A percentile compares a stretch with the other conserved stretches of the same genome.
These are phyloP conservation scores for Hyperopisus bebe DNA, from an alignment of 2,113 vertebrate genomes.

Conservation along the genomic window DNA sequence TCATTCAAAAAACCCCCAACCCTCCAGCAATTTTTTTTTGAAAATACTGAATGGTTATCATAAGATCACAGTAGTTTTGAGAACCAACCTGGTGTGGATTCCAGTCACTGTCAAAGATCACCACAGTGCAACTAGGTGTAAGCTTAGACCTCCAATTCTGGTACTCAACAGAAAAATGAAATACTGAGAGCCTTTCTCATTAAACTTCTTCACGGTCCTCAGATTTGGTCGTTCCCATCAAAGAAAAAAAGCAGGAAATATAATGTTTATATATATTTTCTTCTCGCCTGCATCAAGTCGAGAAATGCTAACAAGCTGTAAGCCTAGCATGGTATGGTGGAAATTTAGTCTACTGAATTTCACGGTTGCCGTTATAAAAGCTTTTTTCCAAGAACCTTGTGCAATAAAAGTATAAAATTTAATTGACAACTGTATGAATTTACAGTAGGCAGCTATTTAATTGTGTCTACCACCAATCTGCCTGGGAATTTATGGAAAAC, in stretches of 20 bases:
- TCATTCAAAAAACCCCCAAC: too few species aligned
- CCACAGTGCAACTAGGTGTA: slow-evolving; percentile 82
- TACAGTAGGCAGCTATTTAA: too few species aligned
- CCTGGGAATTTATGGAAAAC: background rate
- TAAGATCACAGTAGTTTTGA: background rate
- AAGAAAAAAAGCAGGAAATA: slow-evolving; percentile 25
- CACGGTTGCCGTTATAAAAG: background rate
- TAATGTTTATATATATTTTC: rapidly evolving
- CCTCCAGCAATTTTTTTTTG: too few species aligned
- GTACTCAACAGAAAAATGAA: slow-evolving; percentile 85
- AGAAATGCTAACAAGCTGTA: background rate
- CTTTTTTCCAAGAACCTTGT: background rate
- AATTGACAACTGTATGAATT: too few species aligned
- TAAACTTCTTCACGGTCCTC: slow-evolving; percentile 85
- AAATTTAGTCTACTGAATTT: background rate
- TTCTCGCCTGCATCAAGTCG: background rate
- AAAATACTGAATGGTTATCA: background rate
- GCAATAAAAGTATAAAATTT: too few species aligned
- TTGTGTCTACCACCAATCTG: too few species aligned
- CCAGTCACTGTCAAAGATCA: slow-evolving; percentile 89
- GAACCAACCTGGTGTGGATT: slow-evolving; percentile 79
- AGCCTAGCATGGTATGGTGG: background rate
- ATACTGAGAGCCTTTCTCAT: slow-evolving; percentile 74
- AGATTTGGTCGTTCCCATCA: slow-evolving; percentile 77
- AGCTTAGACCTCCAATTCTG: slow-evolving; percentile 74